Base-by-base conservation (phyloP, 2,888 invertebrate genomes). In the Spilarctia lutea region DNA sequence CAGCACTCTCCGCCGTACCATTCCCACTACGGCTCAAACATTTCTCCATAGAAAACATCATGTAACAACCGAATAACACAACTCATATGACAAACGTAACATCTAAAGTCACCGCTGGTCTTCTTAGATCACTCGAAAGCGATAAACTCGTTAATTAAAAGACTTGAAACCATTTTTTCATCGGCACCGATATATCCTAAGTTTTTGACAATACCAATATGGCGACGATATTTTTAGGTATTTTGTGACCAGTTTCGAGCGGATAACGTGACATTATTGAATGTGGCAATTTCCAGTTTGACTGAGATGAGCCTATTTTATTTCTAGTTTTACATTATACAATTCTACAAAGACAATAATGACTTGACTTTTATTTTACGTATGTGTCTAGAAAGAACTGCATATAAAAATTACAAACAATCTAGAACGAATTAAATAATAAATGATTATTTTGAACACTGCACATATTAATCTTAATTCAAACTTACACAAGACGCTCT, bases 141-240 rank as follows among this genome's bases (percentile, higher is more conserved):
- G 85, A 88, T 87, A 85, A 91, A 93, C 90, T 90, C 89, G 90
- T 85, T 89, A 86, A 89, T 87, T 89, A 88, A 85, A 89, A 89
- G 89, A 88, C 90, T 92, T 92, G 92, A 94, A 94, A 94, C 89
- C 96, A 95, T 95, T 95, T 96, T 95, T 93, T 93, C 92, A 88
- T 91, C 91, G 90, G 91, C 92, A 93, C 93, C 91, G 89, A 92
- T 91, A 86, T 88, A 91, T 87, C 90, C 91, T 92, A 94, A 92
- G 89, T 93, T 94, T 95, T 96, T 96, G 96, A 96, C 96, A 96
- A 96, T 96, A 95, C 96, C 96, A 96, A 96, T 96, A 96, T 96
- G 96, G 96, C 96, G 96, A 94, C 96, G 95, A 85, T 94, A 95
- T 94, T 94, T 96, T 95, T 95, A 95, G 95, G 94, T 90, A 92